These are phyloP conservation scores for Crossocerus cetratus DNA, from an alignment of 2,888 invertebrate genomes.

Conservation along the genomic window DNA sequence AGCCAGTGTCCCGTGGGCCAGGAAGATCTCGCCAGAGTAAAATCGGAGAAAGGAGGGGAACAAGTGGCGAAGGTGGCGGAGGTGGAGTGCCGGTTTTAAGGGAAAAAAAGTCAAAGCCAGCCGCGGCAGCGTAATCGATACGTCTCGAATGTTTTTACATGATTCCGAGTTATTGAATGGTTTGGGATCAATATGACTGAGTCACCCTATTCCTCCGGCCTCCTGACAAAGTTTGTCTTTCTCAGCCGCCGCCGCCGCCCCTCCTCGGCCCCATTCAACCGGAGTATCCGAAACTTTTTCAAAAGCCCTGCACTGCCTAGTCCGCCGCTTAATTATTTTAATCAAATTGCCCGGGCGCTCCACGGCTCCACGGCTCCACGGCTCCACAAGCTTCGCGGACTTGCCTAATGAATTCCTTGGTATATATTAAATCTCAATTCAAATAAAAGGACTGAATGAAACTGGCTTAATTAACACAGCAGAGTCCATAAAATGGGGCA, in stretches of 20 bases:
- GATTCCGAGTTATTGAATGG: conserved; percentile 52
- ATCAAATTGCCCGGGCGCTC: neutral
- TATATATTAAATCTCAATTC: no score
- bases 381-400: no score
- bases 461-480: no score
- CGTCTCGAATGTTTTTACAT: conserved; percentile 52
- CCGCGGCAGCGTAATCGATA: conserved; percentile 57
- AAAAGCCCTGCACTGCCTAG: neutral
- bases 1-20: neutral
- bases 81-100: conserved; percentile 32
- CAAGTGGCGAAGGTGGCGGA: conserved; percentile 8
- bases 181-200: conserved; percentile 38
- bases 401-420: no score
- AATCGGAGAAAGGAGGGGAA: conserved; percentile 5
- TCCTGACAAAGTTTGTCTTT: conserved; percentile 10
- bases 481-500: no score
- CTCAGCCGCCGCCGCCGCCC: neutral
- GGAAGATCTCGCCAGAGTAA: conserved; percentile 11
- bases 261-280: neutral
- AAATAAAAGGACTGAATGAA: no score
- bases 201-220: conserved; percentile 18
- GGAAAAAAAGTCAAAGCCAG: conserved; percentile 43
- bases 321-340: neutral
- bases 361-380: no score
- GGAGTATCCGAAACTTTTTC: neutral